A percentile compares a stretch with the other conserved stretches of the same genome.
These are phyloP conservation scores for Portunus trituberculatus DNA, from an alignment of 1,140 invertebrate species.

Conservation along the genomic window DNA sequence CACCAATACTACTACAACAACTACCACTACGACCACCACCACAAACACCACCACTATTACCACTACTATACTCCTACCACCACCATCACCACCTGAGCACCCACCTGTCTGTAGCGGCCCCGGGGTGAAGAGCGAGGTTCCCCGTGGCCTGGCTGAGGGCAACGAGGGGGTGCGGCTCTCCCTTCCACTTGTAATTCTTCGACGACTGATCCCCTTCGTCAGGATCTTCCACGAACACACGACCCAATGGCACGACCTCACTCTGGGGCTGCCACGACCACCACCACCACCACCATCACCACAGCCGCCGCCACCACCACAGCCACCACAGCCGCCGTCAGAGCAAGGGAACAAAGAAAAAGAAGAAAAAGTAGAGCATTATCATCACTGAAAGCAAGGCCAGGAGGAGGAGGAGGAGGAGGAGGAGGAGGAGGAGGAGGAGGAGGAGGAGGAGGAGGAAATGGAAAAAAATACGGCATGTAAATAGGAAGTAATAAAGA, in stretches of 20 bases:
- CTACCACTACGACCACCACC: not conserved
- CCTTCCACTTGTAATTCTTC: constrained; percentile 42
- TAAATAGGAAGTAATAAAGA: not conserved
- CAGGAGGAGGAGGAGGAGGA: too few species aligned
- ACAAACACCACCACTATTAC: not conserved
- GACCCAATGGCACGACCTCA: not conserved
- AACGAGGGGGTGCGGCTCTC: not conserved
- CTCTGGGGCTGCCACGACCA: constrained; percentile 29
- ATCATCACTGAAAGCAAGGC: not conserved
- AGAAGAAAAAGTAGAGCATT: not conserved
- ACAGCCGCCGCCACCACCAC: too few species aligned
- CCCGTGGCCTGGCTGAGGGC: constrained; percentile 51
- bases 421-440: too few species aligned
- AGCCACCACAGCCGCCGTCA: too few species aligned
- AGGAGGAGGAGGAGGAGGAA: too few species aligned
- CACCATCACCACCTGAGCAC: not conserved
- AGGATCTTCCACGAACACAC: not conserved
- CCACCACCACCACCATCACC: too few species aligned
- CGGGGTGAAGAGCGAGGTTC: not conserved
- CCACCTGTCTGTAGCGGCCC: constrained; percentile 7
- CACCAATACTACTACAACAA: not conserved
- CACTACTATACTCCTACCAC: not conserved
- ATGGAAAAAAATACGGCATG: not conserved
- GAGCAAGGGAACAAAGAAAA: not conserved
- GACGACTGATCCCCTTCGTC: not conserved